Evolutionary conservation across 2,888 invertebrate genomes (phyloP).

Genomic region (Matsumyia berberina): DNA sequence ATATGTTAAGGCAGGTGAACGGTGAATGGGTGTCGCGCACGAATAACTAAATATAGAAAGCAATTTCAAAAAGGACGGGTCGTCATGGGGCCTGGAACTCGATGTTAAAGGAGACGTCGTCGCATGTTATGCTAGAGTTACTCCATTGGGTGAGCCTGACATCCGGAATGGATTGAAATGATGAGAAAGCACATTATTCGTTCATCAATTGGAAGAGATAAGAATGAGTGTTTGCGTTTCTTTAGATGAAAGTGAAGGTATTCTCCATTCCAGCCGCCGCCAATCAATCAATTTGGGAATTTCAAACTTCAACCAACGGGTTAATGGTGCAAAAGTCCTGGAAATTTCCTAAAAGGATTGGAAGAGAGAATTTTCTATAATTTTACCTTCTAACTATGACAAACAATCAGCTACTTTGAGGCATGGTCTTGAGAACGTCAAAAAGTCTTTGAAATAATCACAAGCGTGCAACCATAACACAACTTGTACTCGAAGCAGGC

Average conservation of each 20-base stretch:
- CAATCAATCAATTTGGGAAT: no score
- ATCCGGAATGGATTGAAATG: slow-evolving; percentile 50
- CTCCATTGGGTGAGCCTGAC: slow-evolving; percentile 43
- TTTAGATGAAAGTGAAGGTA: neutral
- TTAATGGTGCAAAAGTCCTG: no score
- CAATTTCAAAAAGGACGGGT: slow-evolving; percentile 33
- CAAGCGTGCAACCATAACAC: no score
- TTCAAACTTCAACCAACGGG: no score
- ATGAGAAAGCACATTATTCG: slow-evolving; percentile 38
- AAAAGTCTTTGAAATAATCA: no score
- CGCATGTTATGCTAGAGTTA: slow-evolving; percentile 30
- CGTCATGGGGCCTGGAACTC: slow-evolving; percentile 4
- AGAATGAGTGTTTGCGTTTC: slow-evolving; percentile 33
- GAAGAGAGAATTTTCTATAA: no score
- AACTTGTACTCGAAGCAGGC: no score
- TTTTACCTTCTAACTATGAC: no score
- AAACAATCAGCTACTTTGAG: no score
- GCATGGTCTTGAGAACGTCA: no score
- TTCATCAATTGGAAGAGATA: slow-evolving; percentile 45
- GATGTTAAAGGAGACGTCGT: slow-evolving; percentile 16
- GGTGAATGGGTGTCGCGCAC: slow-evolving; percentile 60
- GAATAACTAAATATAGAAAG: slow-evolving; percentile 58
- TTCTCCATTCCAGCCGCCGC: neutral
- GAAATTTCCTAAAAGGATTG: no score
- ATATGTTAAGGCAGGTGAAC: slow-evolving; percentile 21